A percentile compares a stretch with the other conserved stretches of the same genome.
phyloP scores from a whole-genome alignment of 2,888 invertebrate species.

The Tenthredo mesomela region DNA sequence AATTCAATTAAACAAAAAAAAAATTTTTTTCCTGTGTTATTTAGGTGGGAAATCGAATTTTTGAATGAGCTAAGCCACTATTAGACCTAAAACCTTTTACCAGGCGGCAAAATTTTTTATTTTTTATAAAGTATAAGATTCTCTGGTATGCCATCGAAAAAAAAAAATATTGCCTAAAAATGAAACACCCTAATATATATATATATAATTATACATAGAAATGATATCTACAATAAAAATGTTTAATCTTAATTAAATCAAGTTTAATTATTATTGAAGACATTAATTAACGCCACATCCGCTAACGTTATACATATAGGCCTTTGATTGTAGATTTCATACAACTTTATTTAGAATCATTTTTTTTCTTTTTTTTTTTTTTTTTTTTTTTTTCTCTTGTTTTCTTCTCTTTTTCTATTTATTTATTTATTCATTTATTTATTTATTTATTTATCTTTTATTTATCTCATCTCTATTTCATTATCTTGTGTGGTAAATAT shows the following conservation, averaged over 20 bases:
- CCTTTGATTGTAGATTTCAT: conserved; percentile 68
- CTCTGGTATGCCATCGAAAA: no score
- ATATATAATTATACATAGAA: background rate
- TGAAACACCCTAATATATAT: no score
- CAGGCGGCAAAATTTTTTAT: no score
- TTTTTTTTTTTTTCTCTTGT: background rate
- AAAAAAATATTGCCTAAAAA: no score
- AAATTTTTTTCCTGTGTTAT: no score
- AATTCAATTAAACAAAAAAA: no score
- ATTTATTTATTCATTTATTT: conserved; percentile 18
- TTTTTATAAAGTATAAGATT: no score
- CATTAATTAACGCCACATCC: conserved; percentile 65
- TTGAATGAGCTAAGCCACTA: no score
- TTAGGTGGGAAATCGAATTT: no score
- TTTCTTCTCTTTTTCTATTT: conserved; percentile 49
- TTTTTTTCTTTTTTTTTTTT: conserved; percentile 50
- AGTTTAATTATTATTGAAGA: conserved; percentile 64
- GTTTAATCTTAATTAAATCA: conserved; percentile 35
- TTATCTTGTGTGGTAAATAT: conserved; percentile 65
- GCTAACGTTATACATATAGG: conserved; percentile 67
- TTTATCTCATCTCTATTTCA: conserved; percentile 57
- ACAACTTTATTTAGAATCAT: conserved; percentile 51
- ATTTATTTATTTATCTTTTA: conserved; percentile 41
- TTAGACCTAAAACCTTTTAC: no score
- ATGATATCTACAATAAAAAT: conserved; percentile 7